Conservation (phyloP, 2,888 invertebrate species). For the Schizotus pectinicornis region DNA sequence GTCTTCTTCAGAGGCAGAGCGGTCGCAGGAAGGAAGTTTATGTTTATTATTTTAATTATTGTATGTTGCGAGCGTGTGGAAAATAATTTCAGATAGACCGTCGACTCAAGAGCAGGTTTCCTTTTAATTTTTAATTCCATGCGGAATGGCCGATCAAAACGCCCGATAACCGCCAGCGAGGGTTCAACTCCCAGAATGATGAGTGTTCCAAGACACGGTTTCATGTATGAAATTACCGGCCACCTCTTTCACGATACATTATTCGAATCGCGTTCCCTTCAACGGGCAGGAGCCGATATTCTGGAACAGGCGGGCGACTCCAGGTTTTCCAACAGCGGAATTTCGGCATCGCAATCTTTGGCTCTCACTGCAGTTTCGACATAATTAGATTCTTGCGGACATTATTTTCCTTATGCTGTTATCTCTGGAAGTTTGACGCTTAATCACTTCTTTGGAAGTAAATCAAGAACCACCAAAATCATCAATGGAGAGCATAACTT, state of each 20-base stretch:
- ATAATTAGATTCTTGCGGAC: too few species aligned
- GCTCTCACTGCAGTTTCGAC: too few species aligned
- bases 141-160: constrained; percentile 17
- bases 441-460: too few species aligned
- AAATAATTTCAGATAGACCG: constrained; percentile 47
- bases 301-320: not conserved
- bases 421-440: too few species aligned
- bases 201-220: not conserved
- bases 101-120: constrained; percentile 46
- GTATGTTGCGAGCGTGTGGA: constrained; percentile 39
- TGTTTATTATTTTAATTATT: constrained; percentile 50
- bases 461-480: too few species aligned
- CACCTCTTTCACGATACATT: not conserved
- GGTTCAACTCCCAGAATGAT: not conserved
- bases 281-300: not conserved
- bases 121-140: constrained; percentile 48
- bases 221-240: constrained; percentile 6
- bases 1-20: constrained; percentile 34
- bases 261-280: not conserved
- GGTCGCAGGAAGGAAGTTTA: constrained; percentile 48
- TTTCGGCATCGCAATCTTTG: too few species aligned
- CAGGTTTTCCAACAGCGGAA: too few species aligned
- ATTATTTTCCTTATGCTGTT: too few species aligned
- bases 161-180: constrained; percentile 2
- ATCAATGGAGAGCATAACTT: too few species aligned